A percentile compares a stretch with the other conserved stretches of the same genome.
Evolutionary conservation across 1,140 invertebrate genomes (phyloP).

Genomic region (Bombus waltoni): DNA sequence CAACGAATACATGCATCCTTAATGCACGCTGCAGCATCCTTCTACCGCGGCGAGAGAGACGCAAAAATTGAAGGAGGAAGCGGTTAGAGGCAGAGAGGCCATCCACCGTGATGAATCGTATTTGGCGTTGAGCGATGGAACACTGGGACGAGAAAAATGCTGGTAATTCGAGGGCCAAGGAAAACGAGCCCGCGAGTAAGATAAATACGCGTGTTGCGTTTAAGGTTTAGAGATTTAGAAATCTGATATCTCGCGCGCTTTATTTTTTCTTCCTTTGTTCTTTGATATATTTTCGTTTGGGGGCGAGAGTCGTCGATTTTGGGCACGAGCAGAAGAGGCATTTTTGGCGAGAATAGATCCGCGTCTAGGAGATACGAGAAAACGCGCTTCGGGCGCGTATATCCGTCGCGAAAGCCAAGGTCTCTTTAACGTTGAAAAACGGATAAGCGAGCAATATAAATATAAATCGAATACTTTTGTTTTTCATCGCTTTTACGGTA

Average conservation of each 20-base stretch:
- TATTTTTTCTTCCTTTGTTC: too few relatives aligned
- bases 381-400: too few relatives aligned
- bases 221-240: too few relatives aligned
- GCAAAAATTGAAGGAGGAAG: not conserved
- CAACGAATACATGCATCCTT: conserved; percentile 76
- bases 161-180: not conserved
- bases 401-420: too few relatives aligned
- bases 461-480: not conserved
- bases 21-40: conserved; percentile 65
- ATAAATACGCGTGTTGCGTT: conserved; percentile 21
- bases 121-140: conserved; percentile 44
- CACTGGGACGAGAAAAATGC: conserved; percentile 37
- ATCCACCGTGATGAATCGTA: conserved; percentile 52
- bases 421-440: too few relatives aligned
- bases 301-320: too few relatives aligned
- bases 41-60: not conserved
- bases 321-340: too few relatives aligned
- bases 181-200: conserved; percentile 12
- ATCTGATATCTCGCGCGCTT: too few relatives aligned
- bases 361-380: too few relatives aligned
- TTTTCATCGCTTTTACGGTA: not conserved
- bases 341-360: too few relatives aligned
- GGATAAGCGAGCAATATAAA: not conserved
- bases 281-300: too few relatives aligned
- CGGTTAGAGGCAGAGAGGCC: not conserved